Percentiles rank a stretch among this genome's conserved stretches.
phyloP scores from a whole-genome alignment of 2,797 vertebrate species.

The Coluber constrictor region DNA sequence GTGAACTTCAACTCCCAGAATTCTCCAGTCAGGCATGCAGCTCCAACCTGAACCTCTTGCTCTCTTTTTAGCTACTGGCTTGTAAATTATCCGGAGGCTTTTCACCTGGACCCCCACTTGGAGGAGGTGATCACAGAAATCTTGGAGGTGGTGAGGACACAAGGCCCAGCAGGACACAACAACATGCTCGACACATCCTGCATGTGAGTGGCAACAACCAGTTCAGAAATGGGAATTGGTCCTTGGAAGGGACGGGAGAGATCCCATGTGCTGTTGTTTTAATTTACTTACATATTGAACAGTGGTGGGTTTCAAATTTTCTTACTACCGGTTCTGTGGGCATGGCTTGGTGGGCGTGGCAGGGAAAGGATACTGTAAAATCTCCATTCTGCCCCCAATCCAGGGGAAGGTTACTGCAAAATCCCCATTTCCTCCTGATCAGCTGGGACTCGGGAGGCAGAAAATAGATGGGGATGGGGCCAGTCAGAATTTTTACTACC shows the following conservation, averaged over 20 bases:
- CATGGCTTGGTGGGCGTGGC: too few species aligned
- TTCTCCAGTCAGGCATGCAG: neutral
- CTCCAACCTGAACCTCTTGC: neutral
- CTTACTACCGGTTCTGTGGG: too few species aligned
- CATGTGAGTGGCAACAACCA: slow-evolving; percentile 69
- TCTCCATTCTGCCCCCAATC: too few species aligned
- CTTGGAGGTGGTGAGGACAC: slow-evolving; percentile 77
- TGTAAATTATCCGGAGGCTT: slow-evolving; percentile 77
- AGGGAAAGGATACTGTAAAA: too few species aligned
- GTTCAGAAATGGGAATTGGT: neutral
- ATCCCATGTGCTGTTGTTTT: too few species aligned
- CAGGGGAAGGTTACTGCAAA: too few species aligned
- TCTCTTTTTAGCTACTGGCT: slow-evolving; percentile 80
- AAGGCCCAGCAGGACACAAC: slow-evolving; percentile 70
- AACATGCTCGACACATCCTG: slow-evolving; percentile 74
- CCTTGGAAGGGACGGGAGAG: too few species aligned
- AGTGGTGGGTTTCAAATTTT: too few species aligned
- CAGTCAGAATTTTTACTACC: too few species aligned
- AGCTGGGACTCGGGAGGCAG: too few species aligned
- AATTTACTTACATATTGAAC: neutral
- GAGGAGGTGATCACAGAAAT: slow-evolving; percentile 83
- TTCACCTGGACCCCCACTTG: slow-evolving; percentile 78
- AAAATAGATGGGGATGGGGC: too few species aligned
- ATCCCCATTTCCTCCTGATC: too few species aligned
- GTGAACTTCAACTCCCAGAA: neutral